phyloP scores from a whole-genome alignment of 2,888 invertebrate genomes.

The Acrobasis suavella region DNA sequence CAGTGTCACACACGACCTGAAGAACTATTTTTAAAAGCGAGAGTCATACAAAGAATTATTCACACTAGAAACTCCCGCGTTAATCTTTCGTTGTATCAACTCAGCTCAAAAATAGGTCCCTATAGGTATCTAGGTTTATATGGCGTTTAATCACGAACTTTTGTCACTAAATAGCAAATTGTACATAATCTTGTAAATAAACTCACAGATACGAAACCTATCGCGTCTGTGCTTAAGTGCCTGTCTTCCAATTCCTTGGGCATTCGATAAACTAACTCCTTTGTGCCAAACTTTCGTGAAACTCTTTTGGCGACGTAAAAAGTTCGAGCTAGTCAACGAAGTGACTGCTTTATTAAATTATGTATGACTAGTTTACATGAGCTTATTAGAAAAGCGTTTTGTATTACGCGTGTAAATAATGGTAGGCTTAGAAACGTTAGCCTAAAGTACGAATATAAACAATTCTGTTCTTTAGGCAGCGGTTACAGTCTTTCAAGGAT shows the following conservation, averaged over 20 bases:
- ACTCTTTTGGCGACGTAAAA: conserved; percentile 27
- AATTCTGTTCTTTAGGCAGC: too few relatives aligned
- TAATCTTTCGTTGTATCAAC: too few relatives aligned
- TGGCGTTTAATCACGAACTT: neutral
- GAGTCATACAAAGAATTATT: too few relatives aligned
- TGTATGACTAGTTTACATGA: conserved; percentile 18
- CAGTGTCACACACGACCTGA: too few relatives aligned
- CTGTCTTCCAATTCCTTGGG: conserved; percentile 36
- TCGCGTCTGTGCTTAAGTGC: conserved; percentile 38
- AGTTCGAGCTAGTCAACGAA: conserved; percentile 38
- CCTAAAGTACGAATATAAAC: too few relatives aligned
- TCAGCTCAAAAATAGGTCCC: too few relatives aligned
- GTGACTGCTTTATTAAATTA: conserved; percentile 41
- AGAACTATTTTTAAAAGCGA: too few relatives aligned
- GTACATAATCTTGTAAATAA: conserved; percentile 42
- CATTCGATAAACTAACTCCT: conserved; percentile 27
- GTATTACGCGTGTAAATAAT: neutral
- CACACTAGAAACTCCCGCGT: too few relatives aligned
- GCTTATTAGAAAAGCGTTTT: neutral
- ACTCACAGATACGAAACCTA: conserved; percentile 21
- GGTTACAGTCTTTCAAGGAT: too few relatives aligned
- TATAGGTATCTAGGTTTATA: too few relatives aligned
- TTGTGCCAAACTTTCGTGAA: conserved; percentile 40
- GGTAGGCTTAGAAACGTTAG: too few relatives aligned
- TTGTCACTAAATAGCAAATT: conserved; percentile 12